A percentile compares a stretch with the other conserved stretches of the same genome.
phyloP scores from a whole-genome alignment of 2,888 invertebrate species.

The Zygogramma bicolorata region DNA sequence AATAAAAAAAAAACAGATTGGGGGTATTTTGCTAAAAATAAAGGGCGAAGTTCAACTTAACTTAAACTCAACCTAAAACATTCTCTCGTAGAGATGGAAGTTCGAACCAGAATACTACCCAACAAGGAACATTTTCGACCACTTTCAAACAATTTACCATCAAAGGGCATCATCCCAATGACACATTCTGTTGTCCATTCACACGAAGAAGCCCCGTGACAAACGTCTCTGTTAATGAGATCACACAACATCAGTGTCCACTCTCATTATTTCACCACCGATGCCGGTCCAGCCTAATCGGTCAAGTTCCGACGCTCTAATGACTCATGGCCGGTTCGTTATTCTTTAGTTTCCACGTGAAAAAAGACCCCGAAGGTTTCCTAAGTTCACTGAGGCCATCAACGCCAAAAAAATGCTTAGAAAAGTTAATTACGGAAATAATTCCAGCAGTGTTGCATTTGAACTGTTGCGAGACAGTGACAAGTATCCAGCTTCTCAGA shows the following conservation, averaged over 20 bases:
- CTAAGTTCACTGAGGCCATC: conserved; percentile 48
- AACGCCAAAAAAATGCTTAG: conserved; percentile 47
- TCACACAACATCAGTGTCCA: not conserved
- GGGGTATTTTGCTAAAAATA: too few relatives aligned
- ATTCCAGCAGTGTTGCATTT: conserved; percentile 46
- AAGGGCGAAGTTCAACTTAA: too few relatives aligned
- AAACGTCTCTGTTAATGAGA: too few relatives aligned
- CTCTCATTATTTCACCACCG: too few relatives aligned
- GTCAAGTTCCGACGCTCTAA: conserved; percentile 25
- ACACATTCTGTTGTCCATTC: not conserved
- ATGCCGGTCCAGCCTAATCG: conserved; percentile 21
- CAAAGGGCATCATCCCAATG: too few relatives aligned
- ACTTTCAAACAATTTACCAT: too few relatives aligned
- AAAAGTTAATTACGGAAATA: conserved; percentile 53
- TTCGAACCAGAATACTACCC: too few relatives aligned
- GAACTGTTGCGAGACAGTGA: conserved; percentile 45
- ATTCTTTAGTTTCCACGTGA: conserved; percentile 10
- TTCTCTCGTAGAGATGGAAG: too few relatives aligned
- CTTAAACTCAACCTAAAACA: too few relatives aligned
- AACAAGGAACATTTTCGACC: too few relatives aligned
- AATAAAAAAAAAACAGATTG: too few relatives aligned
- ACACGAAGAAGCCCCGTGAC: not conserved
- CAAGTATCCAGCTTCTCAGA: conserved; percentile 33
- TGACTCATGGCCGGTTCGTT: conserved; percentile 25
- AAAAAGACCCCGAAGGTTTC: conserved; percentile 38